phyloP scores from a whole-genome alignment of 2,888 invertebrate genomes.

The Kryphioiulus occultus region DNA sequence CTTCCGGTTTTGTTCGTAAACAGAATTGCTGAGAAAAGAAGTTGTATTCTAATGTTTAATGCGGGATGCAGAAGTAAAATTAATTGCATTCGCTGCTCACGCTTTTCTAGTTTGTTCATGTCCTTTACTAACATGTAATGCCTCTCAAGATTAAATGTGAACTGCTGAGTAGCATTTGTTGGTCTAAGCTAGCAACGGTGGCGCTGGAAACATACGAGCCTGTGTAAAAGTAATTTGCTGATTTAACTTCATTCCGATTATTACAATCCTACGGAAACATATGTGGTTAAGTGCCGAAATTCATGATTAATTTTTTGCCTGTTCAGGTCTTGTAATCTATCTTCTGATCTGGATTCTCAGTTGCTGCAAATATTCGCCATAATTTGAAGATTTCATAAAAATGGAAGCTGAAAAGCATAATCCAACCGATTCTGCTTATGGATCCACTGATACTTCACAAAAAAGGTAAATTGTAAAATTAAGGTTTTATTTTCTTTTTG shows the following conservation, averaged over 20 bases:
- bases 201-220: not conserved
- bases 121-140: not conserved
- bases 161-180: not conserved
- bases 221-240: not conserved
- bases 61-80: not conserved
- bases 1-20: not conserved
- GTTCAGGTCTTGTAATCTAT: not conserved
- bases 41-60: not conserved
- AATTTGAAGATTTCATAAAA: not conserved
- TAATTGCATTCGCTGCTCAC: not conserved
- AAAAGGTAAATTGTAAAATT: conserved; percentile 37
- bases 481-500: not conserved
- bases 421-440: conserved; percentile 46
- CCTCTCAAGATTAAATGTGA: not conserved
- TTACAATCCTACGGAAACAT: not conserved
- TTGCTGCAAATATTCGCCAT: not conserved
- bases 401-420: conserved; percentile 32
- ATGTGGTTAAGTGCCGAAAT: not conserved
- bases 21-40: not conserved
- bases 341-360: not conserved
- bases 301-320: not conserved
- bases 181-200: not conserved
- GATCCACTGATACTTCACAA: conserved; percentile 47
- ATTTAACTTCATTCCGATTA: not conserved
- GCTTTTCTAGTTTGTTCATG: not conserved